phyloP scores from a whole-genome alignment of 2,888 invertebrate genomes.

The Lamellibrachia satsuma region DNA sequence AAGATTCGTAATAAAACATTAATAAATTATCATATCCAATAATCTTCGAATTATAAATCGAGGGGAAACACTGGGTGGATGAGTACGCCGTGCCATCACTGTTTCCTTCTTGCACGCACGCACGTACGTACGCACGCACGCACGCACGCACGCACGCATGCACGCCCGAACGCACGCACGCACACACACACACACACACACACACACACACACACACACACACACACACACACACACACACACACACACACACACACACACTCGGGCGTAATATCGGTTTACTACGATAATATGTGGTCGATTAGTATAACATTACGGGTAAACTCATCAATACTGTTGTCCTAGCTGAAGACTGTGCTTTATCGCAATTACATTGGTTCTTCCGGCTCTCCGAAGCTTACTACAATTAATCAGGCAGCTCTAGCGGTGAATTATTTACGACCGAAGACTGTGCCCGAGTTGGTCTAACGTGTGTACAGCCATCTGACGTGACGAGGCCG shows the following conservation, averaged over 20 bases:
- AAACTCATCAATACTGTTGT: background rate
- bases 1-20: background rate
- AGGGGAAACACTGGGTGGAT: background rate
- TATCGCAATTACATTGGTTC: background rate
- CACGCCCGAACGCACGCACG: background rate
- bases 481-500: background rate
- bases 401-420: constrained; percentile 3
- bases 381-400: background rate
- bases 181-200: background rate
- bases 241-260: too few species aligned
- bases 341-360: background rate
- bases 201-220: background rate
- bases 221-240: background rate
- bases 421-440: background rate
- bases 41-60: background rate
- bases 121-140: background rate
- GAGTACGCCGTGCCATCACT: background rate
- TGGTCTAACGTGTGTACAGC: background rate
- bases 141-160: background rate
- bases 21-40: background rate
- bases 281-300: background rate
- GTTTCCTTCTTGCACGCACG: background rate
- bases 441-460: background rate
- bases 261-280: background rate
- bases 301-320: background rate